These are phyloP conservation scores for Phasianus colchicus DNA, from an alignment of 2,113 vertebrate species.

Conservation along the genomic window DNA sequence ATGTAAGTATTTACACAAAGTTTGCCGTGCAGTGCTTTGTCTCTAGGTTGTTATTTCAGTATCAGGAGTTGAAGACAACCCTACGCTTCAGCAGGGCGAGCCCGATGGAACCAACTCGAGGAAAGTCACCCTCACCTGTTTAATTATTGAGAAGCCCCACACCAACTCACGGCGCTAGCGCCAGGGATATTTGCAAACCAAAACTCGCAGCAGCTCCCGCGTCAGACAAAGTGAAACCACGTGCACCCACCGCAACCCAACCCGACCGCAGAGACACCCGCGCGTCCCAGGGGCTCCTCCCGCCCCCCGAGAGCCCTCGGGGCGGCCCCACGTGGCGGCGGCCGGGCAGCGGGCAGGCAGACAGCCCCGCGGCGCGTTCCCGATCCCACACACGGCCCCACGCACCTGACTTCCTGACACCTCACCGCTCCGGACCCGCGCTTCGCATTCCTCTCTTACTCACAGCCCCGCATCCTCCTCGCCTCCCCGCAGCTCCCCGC, in stretches of 20 bases:
- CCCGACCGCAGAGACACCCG: background rate
- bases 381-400: too few species aligned
- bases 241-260: background rate
- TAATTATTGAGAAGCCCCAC: background rate
- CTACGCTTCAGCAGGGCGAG: background rate
- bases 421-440: slow-evolving; percentile 62
- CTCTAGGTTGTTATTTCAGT: background rate
- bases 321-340: background rate
- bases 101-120: background rate
- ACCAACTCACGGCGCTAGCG: background rate
- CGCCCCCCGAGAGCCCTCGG: background rate
- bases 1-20: background rate
- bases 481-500: background rate
- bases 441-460: slow-evolving; percentile 67
- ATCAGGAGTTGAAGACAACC: background rate
- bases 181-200: background rate
- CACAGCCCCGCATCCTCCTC: slow-evolving; percentile 13
- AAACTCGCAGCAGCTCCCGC: background rate
- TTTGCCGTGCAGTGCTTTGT: background rate
- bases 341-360: background rate
- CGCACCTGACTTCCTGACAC: slow-evolving; percentile 75
- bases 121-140: background rate
- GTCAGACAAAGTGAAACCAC: background rate
- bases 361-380: too few species aligned
- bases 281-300: background rate